Evolutionary conservation across 2,113 vertebrate genomes (phyloP).

Genomic region (Gobiocypris rarus): DNA sequence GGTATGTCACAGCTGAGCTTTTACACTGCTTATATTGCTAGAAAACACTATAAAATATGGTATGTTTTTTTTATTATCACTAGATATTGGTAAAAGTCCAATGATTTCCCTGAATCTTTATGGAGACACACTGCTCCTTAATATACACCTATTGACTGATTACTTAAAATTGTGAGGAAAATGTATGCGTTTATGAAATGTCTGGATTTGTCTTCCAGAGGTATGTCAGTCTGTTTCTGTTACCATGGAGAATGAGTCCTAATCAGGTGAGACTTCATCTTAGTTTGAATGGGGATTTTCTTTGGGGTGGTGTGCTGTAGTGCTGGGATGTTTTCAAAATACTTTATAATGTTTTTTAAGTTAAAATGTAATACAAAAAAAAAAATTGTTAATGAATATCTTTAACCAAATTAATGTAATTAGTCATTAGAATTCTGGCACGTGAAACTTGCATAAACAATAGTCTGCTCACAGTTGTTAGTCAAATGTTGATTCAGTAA

Average conservation of each 20-base stretch:
- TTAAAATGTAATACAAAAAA: too few species aligned
- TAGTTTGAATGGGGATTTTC: neutral
- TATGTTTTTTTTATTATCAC: neutral
- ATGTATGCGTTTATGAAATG: neutral
- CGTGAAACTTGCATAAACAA: too few species aligned
- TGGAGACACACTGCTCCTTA: neutral
- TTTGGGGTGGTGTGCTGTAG: too few species aligned
- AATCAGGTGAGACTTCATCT: constrained; percentile 72
- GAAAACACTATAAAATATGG: neutral
- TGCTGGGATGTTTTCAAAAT: too few species aligned
- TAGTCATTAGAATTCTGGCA: too few species aligned
- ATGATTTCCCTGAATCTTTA: neutral
- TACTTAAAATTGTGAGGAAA: neutral
- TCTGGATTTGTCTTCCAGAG: constrained; percentile 73
- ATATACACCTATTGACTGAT: neutral
- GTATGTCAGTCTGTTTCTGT: constrained; percentile 85
- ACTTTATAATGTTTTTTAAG: too few species aligned
- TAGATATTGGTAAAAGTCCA: neutral
- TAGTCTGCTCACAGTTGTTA: too few species aligned
- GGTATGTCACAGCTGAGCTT: constrained; percentile 69
- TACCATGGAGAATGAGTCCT: constrained; percentile 88
- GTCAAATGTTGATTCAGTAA: too few species aligned
- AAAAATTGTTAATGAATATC: too few species aligned
- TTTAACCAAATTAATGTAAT: too few species aligned
- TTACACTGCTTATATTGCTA: neutral